Base-by-base conservation (phyloP, 2,888 invertebrate species). In the Deroplatys truncata region DNA sequence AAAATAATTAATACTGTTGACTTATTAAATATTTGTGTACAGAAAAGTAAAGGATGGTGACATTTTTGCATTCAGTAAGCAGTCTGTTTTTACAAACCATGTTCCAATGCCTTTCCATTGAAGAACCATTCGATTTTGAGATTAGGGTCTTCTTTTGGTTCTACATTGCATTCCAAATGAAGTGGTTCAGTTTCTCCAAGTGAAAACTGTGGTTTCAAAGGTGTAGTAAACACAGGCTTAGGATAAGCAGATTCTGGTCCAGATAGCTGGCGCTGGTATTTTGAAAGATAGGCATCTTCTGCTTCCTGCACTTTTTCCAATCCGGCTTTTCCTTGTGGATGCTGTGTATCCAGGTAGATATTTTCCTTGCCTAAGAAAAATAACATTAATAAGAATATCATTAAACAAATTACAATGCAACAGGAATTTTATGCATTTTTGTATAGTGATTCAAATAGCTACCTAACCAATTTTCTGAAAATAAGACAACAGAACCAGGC, bases 61-160 rank as follows among this genome's bases (percentile, higher is more conserved):
- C 0, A 72, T 72, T 16, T 72, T 20, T 5, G 1, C 20, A 2
- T 72, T 20, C 5, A 72, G 7, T 20, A 25, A 72, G 56, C 9
- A 13, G 49, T 49, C 2, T 20, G 20, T 3, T 43, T 84, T 25
- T 35, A 83, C 91, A 91, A 91, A 90, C 97, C 98, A 93, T 98
- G 97, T 91, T 97, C 97, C 86, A 98, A 93, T 72, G 96, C 95
- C 94, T 98, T 98, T 87, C 98, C 98, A 93, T 98, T 98, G 93
- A 98, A 98, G 93, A 97, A 98, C 98, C 98, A 98, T 94, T 98
- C 98, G 91, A 98, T 97, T 92, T 97, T 97, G 88, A 98, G 94
- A 92, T 98, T 96, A 13, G 98, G 98, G 94, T 98, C 98, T 93
- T 97, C 97, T 93, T 98, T 98, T 0, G 99, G 99, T 93, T 98